Evolutionary conservation across 2,888 invertebrate species (phyloP).

Genomic region (Lasioglossum marginatum): DNA sequence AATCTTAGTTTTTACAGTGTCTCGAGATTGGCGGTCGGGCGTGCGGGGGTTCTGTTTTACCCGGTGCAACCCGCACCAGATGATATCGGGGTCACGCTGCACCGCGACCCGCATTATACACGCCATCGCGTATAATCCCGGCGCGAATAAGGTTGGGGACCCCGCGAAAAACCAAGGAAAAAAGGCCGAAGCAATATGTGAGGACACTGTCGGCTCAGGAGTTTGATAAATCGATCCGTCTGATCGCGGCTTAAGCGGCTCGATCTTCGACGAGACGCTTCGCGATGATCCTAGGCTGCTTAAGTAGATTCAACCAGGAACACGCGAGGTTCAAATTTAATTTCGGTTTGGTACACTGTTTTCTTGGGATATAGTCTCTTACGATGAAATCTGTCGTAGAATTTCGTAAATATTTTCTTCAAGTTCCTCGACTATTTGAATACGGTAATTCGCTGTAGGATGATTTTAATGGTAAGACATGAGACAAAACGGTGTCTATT

Average conservation of each 20-base stretch:
- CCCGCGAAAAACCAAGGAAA: slow-evolving; percentile 1
- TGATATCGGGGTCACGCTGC: slow-evolving; percentile 69
- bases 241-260: slow-evolving; percentile 19
- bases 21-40: slow-evolving; percentile 71
- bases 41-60: slow-evolving; percentile 43
- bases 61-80: slow-evolving; percentile 2
- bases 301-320: not conserved
- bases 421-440: not conserved
- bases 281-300: not conserved
- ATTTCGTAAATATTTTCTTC: not conserved
- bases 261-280: not conserved
- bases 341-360: not conserved
- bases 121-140: slow-evolving; percentile 72
- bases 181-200: slow-evolving; percentile 62
- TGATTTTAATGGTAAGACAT: not conserved
- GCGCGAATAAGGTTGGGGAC: slow-evolving; percentile 44
- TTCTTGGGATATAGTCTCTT: not conserved
- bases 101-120: slow-evolving; percentile 70
- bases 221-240: slow-evolving; percentile 67
- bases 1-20: slow-evolving; percentile 81
- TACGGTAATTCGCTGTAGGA: not conserved
- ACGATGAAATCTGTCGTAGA: not conserved
- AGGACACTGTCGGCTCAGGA: slow-evolving; percentile 32
- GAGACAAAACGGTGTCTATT: not conserved
- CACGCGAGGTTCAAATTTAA: not conserved